phyloP scores from a whole-genome alignment of 2,113 vertebrate genomes.

The Pyxicephalus adspersus region DNA sequence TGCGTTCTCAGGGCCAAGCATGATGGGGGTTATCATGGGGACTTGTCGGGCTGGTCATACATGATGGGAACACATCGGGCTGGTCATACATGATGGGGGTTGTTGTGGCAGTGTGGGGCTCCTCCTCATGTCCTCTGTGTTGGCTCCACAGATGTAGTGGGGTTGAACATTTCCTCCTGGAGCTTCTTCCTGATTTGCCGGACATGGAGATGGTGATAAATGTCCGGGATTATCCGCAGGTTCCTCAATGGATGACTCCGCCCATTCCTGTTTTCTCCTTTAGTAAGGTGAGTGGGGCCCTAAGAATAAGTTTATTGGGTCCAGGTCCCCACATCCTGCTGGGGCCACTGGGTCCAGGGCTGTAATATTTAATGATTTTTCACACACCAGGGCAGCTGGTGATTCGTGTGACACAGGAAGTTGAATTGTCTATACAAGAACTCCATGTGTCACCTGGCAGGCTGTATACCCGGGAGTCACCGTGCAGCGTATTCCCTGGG shows the following conservation, averaged over 20 bases:
- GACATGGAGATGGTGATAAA: slow-evolving; percentile 95
- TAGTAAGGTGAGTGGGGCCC: slow-evolving; percentile 84
- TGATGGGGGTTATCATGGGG: not conserved
- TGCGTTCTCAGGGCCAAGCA: slow-evolving; percentile 60
- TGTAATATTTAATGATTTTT: too few relatives aligned
- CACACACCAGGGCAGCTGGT: not conserved
- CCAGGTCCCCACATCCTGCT: too few relatives aligned
- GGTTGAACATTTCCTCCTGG: slow-evolving; percentile 92
- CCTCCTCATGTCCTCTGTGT: not conserved
- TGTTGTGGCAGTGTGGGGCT: not conserved
- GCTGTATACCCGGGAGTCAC: too few relatives aligned
- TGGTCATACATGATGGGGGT: too few relatives aligned
- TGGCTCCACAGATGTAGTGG: slow-evolving; percentile 83
- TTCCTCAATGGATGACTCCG: slow-evolving; percentile 87
- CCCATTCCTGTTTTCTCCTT: slow-evolving; percentile 90
- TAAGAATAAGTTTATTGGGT: not conserved
- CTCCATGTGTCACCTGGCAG: too few relatives aligned
- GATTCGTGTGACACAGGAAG: not conserved
- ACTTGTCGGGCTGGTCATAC: too few relatives aligned
- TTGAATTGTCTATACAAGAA: too few relatives aligned
- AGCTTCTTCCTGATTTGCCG: slow-evolving; percentile 82
- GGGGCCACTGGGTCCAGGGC: too few relatives aligned
- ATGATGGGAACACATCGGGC: too few relatives aligned
- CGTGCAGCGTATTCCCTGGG: too few relatives aligned
- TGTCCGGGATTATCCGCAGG: slow-evolving; percentile 94